Evolutionary conservation across 2,888 invertebrate species (phyloP).

Genomic region (Tenthredo scrophulariae): DNA sequence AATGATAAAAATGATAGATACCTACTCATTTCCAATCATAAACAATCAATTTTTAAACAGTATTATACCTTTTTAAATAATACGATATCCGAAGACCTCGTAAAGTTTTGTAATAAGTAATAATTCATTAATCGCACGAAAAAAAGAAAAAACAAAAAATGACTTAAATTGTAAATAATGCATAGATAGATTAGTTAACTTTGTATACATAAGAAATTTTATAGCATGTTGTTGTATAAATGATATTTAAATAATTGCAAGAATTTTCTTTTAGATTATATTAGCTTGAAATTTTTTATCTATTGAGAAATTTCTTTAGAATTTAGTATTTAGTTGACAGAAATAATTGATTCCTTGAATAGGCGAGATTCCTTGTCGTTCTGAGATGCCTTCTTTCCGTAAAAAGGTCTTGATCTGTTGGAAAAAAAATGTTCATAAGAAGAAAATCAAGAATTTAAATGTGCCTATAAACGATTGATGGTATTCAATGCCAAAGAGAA

Average conservation of each 20-base stretch:
- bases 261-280: not conserved
- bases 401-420: not conserved
- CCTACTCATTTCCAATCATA: not conserved
- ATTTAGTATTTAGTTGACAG: conserved; percentile 7
- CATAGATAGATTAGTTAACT: not conserved
- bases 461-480: not conserved
- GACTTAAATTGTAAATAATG: conserved; percentile 19
- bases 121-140: not conserved
- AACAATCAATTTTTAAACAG: not conserved
- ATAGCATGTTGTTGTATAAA: not conserved
- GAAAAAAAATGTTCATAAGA: not conserved
- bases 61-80: not conserved
- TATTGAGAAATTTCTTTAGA: not conserved
- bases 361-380: not conserved
- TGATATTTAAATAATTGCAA: not conserved
- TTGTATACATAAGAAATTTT: conserved; percentile 13
- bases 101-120: not conserved
- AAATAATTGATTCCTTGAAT: conserved; percentile 46
- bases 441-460: not conserved
- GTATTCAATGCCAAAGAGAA: not conserved
- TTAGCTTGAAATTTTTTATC: not conserved
- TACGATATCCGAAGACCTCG: not conserved
- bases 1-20: not conserved
- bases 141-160: not conserved
- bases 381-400: not conserved